These are phyloP conservation scores for Mizuhopecten yessoensis DNA, from an alignment of 1,140 invertebrate genomes.

Conservation along the genomic window DNA sequence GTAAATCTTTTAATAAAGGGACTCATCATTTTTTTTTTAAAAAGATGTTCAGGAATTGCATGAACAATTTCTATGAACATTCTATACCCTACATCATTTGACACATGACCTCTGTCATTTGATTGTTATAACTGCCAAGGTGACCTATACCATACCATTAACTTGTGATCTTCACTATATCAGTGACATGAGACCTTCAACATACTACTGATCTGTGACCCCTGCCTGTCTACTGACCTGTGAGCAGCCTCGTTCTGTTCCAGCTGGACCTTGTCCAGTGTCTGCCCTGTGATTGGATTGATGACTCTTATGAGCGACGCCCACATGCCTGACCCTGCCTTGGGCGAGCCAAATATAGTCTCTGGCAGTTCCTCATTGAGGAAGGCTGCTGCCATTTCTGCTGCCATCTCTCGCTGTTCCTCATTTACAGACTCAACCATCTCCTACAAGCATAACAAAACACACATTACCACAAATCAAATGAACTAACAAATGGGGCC, in stretches of 20 bases:
- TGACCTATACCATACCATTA: neutral
- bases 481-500: neutral
- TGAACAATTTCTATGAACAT: too few species aligned
- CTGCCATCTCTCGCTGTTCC: conserved; percentile 96
- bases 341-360: conserved; percentile 97
- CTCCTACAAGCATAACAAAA: conserved; percentile 85
- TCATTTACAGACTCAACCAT: conserved; percentile 98
- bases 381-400: conserved; percentile 98
- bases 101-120: too few species aligned
- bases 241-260: conserved; percentile 99
- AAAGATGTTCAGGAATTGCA: too few species aligned
- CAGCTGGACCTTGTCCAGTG: conserved; percentile 91
- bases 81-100: too few species aligned
- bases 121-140: neutral
- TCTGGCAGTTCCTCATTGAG: conserved; percentile 97
- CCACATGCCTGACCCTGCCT: conserved; percentile 98
- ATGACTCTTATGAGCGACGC: conserved; percentile 96
- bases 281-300: conserved; percentile 93
- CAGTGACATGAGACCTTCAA: too few species aligned
- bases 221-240: conserved; percentile 85
- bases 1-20: too few species aligned
- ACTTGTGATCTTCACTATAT: too few species aligned
- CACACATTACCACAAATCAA: neutral
- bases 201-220: neutral
- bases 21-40: too few species aligned